Base-by-base conservation (phyloP, 1,140 invertebrate genomes). In the Hetaerina americana region DNA sequence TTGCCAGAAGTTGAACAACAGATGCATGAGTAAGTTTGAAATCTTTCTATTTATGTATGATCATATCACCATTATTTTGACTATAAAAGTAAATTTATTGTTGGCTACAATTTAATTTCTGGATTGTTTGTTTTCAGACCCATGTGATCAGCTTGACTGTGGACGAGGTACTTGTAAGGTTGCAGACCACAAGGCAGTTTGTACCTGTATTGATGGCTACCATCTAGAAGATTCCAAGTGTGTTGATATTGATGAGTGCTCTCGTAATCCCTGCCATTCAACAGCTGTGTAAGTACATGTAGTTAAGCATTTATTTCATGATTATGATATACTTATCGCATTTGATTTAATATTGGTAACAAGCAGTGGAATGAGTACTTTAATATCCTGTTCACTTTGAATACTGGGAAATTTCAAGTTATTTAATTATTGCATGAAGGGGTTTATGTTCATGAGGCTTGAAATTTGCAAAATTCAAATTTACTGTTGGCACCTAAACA, bases 201-300 rank as follows among this genome's bases (percentile, higher is more conserved):
- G 94, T 75, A 83, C 85, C 29, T 96, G 94, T 80, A 84, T 86
- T 73, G 77, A 85, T 29, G 94, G 94, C 27, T 96, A 88, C 76
- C 81, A 86, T 26, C 79, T 91, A 27, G 77, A 82, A 24, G 86
- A 86, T 71, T 87, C 87, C 67, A 85, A 84, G 27, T 96, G 94
- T 78, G 83, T 87, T 70, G 93, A 96, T 81, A 82, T 94, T 27
- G 85, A 96, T 76, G 93, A 96, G 81, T 96, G 94, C 78, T 72
- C 82, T 0, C 82, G 82, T 8, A 84, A 86, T 70, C 92, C 92
- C 25, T 96, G 94, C 77, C 92, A 94, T 75, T 73, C 85, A 31
- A 87, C 90, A 69, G 91, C 93, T 22, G 78, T 86, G 80, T 89
- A 81, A 82, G 79, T 78, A 70, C 12, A 3, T 66, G 18, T 24